Conservation (phyloP, 1,140 invertebrate genomes). For the Dinoponera quadriceps region DNA sequence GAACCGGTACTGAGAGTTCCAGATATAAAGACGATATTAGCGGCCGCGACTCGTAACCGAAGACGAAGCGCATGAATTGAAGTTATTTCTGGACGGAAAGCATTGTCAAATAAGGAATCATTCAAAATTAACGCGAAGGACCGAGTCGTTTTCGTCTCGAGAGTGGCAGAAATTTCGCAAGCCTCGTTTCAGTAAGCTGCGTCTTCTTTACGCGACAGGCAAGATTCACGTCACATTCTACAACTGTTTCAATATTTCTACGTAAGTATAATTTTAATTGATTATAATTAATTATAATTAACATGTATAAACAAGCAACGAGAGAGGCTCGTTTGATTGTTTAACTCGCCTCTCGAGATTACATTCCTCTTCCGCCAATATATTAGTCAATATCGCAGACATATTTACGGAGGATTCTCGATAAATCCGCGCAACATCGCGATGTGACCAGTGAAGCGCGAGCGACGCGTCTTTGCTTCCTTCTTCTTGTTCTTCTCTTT, state of each 20-base stretch:
- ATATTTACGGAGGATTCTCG: background rate
- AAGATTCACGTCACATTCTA: background rate
- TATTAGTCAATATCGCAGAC: no score
- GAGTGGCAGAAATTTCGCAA: background rate
- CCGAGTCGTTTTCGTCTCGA: background rate
- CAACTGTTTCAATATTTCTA: background rate
- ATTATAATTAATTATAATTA: no score
- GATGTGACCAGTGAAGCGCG: background rate
- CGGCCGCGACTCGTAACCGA: background rate
- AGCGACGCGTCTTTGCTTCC: conserved; percentile 56
- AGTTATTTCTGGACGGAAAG: background rate
- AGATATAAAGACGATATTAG: background rate
- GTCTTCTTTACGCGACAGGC: background rate
- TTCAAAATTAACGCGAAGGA: background rate
- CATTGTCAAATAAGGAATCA: background rate
- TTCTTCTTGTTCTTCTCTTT: background rate
- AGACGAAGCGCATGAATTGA: background rate
- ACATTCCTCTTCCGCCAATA: no score
- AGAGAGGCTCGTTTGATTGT: no score
- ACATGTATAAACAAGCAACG: no score
- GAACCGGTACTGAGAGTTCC: background rate
- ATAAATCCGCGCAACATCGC: background rate
- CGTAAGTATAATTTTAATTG: background rate
- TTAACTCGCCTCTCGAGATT: no score
- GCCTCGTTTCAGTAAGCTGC: background rate